Conservation (phyloP, 2,797 vertebrate species). For the Potorous gilbertii region DNA sequence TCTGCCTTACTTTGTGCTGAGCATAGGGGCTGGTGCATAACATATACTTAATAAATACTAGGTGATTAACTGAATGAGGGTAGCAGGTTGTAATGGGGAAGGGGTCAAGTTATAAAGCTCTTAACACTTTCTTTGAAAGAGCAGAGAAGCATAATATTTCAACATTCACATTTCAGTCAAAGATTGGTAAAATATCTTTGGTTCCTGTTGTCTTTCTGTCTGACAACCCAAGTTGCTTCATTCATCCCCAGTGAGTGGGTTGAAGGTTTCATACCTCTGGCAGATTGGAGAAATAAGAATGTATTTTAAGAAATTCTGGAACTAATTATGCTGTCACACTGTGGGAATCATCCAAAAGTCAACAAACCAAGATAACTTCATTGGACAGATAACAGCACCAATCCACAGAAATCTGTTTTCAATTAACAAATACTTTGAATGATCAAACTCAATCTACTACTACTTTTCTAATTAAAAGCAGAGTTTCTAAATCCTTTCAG, state of each 20-base stretch:
- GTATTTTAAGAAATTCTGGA: background rate
- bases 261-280: conserved; percentile 9
- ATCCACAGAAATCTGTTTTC: background rate
- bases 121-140: background rate
- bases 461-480: conserved; percentile 5
- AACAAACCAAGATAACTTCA: conserved; percentile 20
- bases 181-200: background rate
- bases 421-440: conserved; percentile 19
- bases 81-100: background rate
- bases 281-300: conserved; percentile 39
- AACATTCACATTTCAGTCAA: background rate
- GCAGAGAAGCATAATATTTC: background rate
- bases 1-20: background rate
- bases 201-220: conserved; percentile 28
- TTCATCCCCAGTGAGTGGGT: conserved; percentile 41
- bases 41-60: background rate
- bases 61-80: background rate
- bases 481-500: background rate
- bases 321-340: background rate
- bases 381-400: background rate
- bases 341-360: conserved; percentile 63
- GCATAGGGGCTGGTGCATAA: background rate
- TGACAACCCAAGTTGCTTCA: conserved; percentile 27
- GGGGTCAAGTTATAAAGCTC: background rate
- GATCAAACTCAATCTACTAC: background rate